Percentiles rank a stretch among this genome's conserved stretches.
Evolutionary conservation across 2,888 invertebrate species (phyloP).

Genomic region (Priocnemis perturbator): DNA sequence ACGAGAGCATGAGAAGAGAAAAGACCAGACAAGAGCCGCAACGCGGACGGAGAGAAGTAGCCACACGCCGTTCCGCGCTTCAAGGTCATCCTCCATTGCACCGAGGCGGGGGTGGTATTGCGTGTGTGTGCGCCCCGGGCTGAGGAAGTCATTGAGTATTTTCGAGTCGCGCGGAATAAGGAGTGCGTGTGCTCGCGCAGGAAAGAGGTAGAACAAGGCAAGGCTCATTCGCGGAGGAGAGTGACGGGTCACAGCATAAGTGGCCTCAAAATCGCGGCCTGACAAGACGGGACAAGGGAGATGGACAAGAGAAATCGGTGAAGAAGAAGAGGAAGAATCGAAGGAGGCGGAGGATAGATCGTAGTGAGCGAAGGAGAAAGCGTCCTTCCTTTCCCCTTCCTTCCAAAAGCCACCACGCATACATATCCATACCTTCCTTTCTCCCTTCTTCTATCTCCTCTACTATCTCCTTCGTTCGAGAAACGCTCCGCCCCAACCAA

Average conservation of each 20-base stretch:
- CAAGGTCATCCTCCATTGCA: neutral
- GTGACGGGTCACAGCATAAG: slow-evolving; percentile 13
- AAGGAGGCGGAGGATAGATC: slow-evolving; percentile 13
- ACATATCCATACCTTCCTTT: slow-evolving; percentile 21
- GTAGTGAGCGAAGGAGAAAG: slow-evolving; percentile 37
- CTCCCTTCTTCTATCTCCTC: slow-evolving; percentile 23
- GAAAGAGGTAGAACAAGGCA: neutral
- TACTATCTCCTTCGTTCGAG: slow-evolving; percentile 60
- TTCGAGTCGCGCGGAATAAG: slow-evolving; percentile 27
- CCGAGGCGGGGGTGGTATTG: neutral
- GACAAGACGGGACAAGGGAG: slow-evolving; percentile 35
- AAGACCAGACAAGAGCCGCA: slow-evolving; percentile 17
- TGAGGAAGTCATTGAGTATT: neutral
- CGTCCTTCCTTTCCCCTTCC: slow-evolving; percentile 35
- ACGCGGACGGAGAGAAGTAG: neutral
- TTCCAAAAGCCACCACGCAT: slow-evolving; percentile 10
- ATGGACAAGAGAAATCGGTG: slow-evolving; percentile 26
- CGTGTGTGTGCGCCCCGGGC: neutral
- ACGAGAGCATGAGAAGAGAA: no score
- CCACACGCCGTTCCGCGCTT: neutral
- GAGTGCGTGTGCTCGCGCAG: neutral
- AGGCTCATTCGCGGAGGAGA: slow-evolving; percentile 9
- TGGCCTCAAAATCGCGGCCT: no score
- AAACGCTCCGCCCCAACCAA: slow-evolving; percentile 71
- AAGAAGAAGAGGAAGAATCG: neutral